Base-by-base conservation (phyloP, 2,113 vertebrate genomes). In the Bubo scandiacus region DNA sequence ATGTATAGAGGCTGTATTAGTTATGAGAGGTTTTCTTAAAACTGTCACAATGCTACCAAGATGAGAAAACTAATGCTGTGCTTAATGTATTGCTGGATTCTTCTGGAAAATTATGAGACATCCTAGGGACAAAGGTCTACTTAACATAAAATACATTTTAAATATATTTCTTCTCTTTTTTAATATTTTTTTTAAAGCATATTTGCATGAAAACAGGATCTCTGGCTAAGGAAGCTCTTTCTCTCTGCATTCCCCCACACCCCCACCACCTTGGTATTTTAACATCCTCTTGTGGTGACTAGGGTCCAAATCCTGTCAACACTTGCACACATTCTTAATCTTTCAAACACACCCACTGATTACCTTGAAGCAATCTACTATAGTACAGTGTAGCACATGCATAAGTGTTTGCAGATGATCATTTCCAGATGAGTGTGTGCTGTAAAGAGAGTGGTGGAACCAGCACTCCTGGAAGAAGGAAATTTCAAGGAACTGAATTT, bases 21-120 rank as follows among this genome's bases (percentile, higher is more conserved):
- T 58, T 84, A 72, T 32, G 51, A 79, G 61, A 90, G 23, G 17
- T 3, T 36, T 93, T 94, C 79, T 79, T 72, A 59, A 59, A 92
- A 71, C 36, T 90, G 52, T 86, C 71, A 67, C 70, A 90, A 73
- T 84, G 67, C 75, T 86, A 92, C 62, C 42, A 67, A 74, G 75
- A 91, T 58, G 49, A 88, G 81, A 89, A 97, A 94, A 92, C 45
- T 93, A 96, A 96, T 92, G 52, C 80, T 14, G 2, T 79, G 55
- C 71, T 81, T 90, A 96, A 96, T 73, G 77, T 81, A 57, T 83
- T 92, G 38, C 40, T 91, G 42, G 58, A 81, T 96, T 20, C 62
- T 94, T 74, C 84, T 49, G 42, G 63, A 98, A 97, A 96, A 88
- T 74, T 6, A 79, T 71, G 55, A 84, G 72, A 86, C 72, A 61